Conservation (phyloP, 2,797 vertebrate genomes). For the Nothura maculosa region DNA sequence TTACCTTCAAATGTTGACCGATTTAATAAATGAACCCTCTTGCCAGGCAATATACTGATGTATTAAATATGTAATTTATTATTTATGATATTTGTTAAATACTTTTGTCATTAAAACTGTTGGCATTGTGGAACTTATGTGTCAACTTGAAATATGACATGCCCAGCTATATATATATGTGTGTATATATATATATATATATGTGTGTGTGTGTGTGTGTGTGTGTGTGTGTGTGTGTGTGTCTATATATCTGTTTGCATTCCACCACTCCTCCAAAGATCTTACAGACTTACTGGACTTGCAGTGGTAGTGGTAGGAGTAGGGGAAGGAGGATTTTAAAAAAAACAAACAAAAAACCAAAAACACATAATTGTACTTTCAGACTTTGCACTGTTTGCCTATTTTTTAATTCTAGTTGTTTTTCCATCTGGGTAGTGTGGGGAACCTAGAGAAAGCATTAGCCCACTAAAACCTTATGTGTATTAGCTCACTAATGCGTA, state of each 20-base stretch:
- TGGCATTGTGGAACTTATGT: not conserved
- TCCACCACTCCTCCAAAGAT: not conserved
- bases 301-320: no score
- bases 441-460: not conserved
- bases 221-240: no score
- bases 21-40: slow-evolving; percentile 20
- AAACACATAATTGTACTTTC: not conserved
- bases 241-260: not conserved
- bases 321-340: no score
- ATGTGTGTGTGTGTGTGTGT: no score
- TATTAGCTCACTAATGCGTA: not conserved
- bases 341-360: not conserved
- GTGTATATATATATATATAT: no score
- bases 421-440: slow-evolving; percentile 29
- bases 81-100: slow-evolving; percentile 46
- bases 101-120: slow-evolving; percentile 28
- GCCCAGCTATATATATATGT: not conserved
- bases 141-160: not conserved
- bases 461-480: no score
- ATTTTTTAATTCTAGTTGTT: slow-evolving; percentile 36
- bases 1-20: slow-evolving; percentile 3
- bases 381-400: not conserved
- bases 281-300: not conserved
- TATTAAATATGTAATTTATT: slow-evolving; percentile 25
- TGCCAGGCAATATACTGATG: not conserved